These are phyloP conservation scores for Coptodon rendalli DNA, from an alignment of 2,113 vertebrate species.

Conservation along the genomic window DNA sequence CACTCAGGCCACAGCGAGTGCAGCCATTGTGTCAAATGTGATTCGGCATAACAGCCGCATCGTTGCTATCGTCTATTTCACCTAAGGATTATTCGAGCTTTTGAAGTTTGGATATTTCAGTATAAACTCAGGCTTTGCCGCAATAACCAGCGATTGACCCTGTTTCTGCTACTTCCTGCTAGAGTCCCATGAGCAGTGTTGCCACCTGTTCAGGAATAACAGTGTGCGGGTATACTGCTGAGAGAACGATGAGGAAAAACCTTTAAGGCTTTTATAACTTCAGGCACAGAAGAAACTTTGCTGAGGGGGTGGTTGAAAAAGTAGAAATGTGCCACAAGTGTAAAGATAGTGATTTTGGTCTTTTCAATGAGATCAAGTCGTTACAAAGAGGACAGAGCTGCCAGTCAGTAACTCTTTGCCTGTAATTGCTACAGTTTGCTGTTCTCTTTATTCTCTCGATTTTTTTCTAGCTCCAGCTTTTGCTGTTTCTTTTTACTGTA, in stretches of 20 bases:
- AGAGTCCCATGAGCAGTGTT: not conserved
- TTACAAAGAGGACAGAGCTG: not conserved
- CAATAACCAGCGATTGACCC: not conserved
- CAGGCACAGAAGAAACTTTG: constrained; percentile 1
- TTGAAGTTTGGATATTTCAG: not conserved
- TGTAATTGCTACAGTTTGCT: not conserved
- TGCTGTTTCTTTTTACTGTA: not conserved
- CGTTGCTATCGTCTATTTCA: not conserved
- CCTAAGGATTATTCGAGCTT: not conserved
- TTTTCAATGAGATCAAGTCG: not conserved
- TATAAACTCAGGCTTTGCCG: not conserved
- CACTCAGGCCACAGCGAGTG: not conserved
- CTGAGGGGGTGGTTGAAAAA: constrained; percentile 7
- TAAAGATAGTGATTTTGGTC: constrained; percentile 28
- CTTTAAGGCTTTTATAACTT: not conserved
- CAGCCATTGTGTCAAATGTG: not conserved
- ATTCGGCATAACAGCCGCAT: not conserved
- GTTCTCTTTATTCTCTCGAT: not conserved
- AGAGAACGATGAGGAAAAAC: not conserved
- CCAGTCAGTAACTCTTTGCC: not conserved
- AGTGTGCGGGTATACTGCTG: not conserved
- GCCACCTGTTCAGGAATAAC: not conserved
- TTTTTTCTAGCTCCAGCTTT: not conserved
- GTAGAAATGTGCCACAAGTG: not conserved
- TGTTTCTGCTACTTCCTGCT: not conserved